Base-by-base conservation (phyloP, 1,140 invertebrate species). In the Drosophila trapezifrons region DNA sequence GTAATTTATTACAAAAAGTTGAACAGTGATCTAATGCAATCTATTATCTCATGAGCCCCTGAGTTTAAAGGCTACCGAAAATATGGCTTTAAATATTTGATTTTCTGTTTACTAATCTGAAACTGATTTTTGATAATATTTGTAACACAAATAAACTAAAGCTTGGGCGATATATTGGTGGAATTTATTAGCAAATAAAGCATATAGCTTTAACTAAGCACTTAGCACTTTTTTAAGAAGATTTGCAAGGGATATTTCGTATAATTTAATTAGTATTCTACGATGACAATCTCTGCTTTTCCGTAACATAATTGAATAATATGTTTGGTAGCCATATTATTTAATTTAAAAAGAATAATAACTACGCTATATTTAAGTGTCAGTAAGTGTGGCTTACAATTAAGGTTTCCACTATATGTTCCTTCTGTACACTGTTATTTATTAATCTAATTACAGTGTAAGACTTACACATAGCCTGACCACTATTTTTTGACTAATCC, bases 11-110 rank as follows among this genome's bases (percentile, higher is more conserved):
- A 51, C 59, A 65, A 51, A 54, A 62, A 40, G n/a, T 51, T 42
- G 37, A 42, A 10, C 46, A 63, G 60, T 69, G 65, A 69, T 69
- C 65, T 69, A 69, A 69, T 65, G 27, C 59, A 60, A 40, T 42
- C 20, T 8, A 29, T 60, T 64, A 60, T 60, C 35, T 42, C 54
- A 42, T 42, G 20, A 58, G 49, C n/a, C 35, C 9, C 20, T 42
- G 37, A 25, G 18, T 12, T 42, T 32, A 10, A 38, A 35, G 32
- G 29, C 32, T 18, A n/a, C 15, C 20, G 15, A n/a, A 38, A 38
- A 37, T 37, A 55, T 55, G 17, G 15, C 4, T 55, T 37, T 3
- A 10, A 18, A 10, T 52, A 20, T 9, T 20, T 35, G 17, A 10
- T 17, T 29, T 49, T 12, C 29, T 29, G 4, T 9, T 29, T 29